Evolutionary conservation across 2,888 invertebrate species (phyloP).

Genomic region (Orthosia gothica): DNA sequence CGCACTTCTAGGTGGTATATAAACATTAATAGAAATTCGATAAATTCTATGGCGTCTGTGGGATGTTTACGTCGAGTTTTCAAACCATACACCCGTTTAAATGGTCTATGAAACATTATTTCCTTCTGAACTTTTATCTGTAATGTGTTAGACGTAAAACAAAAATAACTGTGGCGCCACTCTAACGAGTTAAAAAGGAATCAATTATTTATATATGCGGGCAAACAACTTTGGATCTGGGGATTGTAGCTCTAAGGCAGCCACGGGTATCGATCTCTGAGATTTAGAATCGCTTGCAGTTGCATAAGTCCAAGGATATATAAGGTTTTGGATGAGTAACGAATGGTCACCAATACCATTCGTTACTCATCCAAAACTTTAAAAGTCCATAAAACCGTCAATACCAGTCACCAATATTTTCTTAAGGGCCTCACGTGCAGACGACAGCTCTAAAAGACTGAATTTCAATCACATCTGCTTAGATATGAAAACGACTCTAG

Average conservation of each 20-base stretch:
- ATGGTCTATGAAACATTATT: slow-evolving; percentile 52
- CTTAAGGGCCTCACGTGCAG: neutral
- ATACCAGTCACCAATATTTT: too few relatives aligned
- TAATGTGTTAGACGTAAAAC: slow-evolving; percentile 43
- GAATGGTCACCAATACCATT: neutral
- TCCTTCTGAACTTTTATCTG: slow-evolving; percentile 53
- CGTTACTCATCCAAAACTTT: neutral
- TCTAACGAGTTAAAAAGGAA: slow-evolving; percentile 38
- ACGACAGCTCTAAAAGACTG: neutral
- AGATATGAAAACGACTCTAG: neutral
- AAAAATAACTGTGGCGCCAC: slow-evolving; percentile 55
- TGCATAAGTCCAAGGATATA: too few relatives aligned
- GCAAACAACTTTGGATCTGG: slow-evolving; percentile 2
- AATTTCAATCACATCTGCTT: neutral
- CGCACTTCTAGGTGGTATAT: slow-evolving; percentile 20
- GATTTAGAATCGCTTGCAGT: neutral
- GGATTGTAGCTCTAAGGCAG: neutral
- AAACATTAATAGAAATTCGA: slow-evolving; percentile 22
- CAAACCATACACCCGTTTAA: slow-evolving; percentile 29
- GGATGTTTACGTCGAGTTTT: slow-evolving; percentile 44
- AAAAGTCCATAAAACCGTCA: neutral
- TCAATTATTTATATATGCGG: slow-evolving; percentile 37
- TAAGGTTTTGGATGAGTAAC: too few relatives aligned
- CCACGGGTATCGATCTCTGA: neutral
- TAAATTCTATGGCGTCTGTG: slow-evolving; percentile 32